A percentile compares a stretch with the other conserved stretches of the same genome.
phyloP scores from a whole-genome alignment of 2,797 vertebrate genomes.

The Microctenopoma lineatum region DNA sequence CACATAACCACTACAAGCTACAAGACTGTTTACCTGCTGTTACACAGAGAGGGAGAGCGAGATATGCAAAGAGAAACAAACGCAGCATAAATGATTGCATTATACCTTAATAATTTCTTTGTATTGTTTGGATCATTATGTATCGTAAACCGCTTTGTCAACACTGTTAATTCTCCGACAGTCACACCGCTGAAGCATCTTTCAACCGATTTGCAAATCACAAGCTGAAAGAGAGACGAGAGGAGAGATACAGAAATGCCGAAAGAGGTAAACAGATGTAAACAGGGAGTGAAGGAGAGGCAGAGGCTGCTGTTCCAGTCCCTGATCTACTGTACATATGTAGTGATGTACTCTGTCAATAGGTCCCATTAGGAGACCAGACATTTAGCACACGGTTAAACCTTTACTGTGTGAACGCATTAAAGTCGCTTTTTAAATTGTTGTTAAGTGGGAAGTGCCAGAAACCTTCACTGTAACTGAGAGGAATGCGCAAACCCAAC shows the following conservation, averaged over 20 bases:
- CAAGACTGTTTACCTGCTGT: conserved; percentile 86
- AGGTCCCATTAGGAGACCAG: conserved; percentile 70
- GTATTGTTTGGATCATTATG: conserved; percentile 74
- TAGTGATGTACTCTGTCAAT: conserved; percentile 75
- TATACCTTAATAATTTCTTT: conserved; percentile 78
- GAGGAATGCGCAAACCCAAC: not conserved
- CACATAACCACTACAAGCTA: conserved; percentile 81
- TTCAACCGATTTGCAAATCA: conserved; percentile 58
- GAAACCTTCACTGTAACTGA: conserved; percentile 13
- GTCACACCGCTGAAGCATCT: conserved; percentile 12
- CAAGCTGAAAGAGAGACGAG: conserved; percentile 15
- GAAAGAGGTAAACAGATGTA: conserved; percentile 48
- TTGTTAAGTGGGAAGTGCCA: conserved; percentile 17
- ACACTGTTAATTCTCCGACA: conserved; percentile 64
- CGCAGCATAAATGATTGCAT: conserved; percentile 71
- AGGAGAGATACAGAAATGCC: conserved; percentile 5
- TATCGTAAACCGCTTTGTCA: conserved; percentile 73
- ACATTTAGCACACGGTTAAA: conserved; percentile 69
- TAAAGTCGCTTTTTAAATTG: conserved; percentile 42
- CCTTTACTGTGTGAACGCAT: conserved; percentile 43
- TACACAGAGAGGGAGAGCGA: conserved; percentile 25
- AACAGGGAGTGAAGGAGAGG: conserved; percentile 33
- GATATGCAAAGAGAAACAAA: conserved; percentile 68
- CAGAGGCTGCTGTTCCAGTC: conserved; percentile 21
- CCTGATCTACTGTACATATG: conserved; percentile 84